phyloP scores from a whole-genome alignment of 2,797 vertebrate species.

The Sus cebifrons region DNA sequence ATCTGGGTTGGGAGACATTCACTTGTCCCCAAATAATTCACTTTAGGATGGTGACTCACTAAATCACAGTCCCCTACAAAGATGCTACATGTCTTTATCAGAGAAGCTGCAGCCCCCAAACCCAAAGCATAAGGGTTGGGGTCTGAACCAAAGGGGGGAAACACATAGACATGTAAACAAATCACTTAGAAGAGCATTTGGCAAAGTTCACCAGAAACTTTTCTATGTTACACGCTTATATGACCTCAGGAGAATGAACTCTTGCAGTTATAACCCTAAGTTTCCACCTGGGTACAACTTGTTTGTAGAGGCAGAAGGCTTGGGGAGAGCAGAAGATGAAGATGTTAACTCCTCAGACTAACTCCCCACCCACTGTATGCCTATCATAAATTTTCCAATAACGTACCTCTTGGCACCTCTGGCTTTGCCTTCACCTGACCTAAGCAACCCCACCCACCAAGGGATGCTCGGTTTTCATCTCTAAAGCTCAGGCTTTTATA shows the following conservation, averaged over 20 bases:
- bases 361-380: not conserved
- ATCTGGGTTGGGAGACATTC: not conserved
- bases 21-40: not conserved
- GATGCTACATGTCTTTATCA: not conserved
- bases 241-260: not conserved
- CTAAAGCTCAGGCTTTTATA: not conserved
- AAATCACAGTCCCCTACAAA: not conserved
- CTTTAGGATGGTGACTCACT: not conserved
- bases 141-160: not conserved
- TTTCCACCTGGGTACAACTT: not conserved
- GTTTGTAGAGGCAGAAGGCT: not conserved
- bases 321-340: not conserved
- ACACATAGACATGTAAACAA: not conserved
- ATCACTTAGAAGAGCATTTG: not conserved
- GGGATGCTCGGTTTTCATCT: not conserved
- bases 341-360: not conserved
- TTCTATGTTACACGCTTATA: rapidly evolving
- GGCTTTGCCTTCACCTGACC: not conserved
- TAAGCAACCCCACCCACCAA: not conserved
- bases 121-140: not conserved
- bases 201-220: not conserved
- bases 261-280: not conserved
- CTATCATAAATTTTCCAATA: not conserved
- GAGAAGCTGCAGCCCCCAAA: not conserved
- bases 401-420: not conserved